Conservation (phyloP, 1,140 invertebrate species). For the Diorhabda carinulata region DNA sequence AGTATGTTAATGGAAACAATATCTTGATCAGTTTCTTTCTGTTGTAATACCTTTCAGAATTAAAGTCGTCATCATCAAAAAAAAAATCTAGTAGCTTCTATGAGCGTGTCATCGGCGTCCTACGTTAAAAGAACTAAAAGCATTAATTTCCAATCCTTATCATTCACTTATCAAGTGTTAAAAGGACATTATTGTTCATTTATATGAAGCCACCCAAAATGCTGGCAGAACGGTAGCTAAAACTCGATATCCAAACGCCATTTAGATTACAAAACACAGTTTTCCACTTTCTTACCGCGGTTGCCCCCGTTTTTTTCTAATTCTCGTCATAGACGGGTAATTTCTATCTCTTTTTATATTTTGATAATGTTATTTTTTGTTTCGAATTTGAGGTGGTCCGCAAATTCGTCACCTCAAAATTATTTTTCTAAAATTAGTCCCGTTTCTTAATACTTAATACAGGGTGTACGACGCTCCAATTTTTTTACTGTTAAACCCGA, state of each 20-base stretch:
- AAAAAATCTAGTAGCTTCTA: not conserved
- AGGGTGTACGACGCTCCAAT: too few species aligned
- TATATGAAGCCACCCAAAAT: slow-evolving; percentile 36
- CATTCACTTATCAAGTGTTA: slow-evolving; percentile 31
- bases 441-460: too few species aligned
- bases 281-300: slow-evolving; percentile 31
- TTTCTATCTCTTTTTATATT: not conserved
- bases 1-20: not conserved
- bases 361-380: slow-evolving; percentile 11
- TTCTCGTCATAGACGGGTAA: slow-evolving; percentile 8
- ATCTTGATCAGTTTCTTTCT: not conserved
- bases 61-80: not conserved
- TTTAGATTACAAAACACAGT: slow-evolving; percentile 32
- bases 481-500: too few species aligned
- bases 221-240: slow-evolving; percentile 34
- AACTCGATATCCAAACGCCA: slow-evolving; percentile 28
- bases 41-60: not conserved
- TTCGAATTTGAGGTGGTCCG: slow-evolving; percentile 18
- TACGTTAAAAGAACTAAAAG: slow-evolving; percentile 8
- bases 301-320: slow-evolving; percentile 17
- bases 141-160: slow-evolving; percentile 24
- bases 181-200: slow-evolving; percentile 36
- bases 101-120: slow-evolving; percentile 14
- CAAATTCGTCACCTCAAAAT: slow-evolving; percentile 16
- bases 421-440: too few species aligned